phyloP scores from a whole-genome alignment of 2,797 vertebrate species.

The Silurus aristotelis region DNA sequence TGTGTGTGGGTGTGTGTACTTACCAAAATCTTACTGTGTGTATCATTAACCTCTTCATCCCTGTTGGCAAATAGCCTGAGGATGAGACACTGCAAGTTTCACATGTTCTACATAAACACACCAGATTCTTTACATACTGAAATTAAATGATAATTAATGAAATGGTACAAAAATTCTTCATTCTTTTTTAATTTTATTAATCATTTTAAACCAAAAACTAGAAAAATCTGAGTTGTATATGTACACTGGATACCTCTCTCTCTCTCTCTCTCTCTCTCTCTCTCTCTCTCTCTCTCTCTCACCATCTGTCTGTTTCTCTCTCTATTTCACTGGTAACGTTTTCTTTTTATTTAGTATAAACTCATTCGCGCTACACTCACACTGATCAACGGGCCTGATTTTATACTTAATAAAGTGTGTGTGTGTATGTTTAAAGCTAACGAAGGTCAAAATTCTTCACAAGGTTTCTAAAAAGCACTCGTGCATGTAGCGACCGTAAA shows the following conservation, averaged over 20 bases:
- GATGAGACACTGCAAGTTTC: not conserved
- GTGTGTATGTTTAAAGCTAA: not conserved
- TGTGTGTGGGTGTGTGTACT: conserved; percentile 2
- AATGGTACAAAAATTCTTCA: not conserved
- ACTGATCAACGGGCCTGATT: not conserved
- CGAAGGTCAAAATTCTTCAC: not conserved
- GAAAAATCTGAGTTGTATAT: not conserved
- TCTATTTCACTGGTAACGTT: not conserved
- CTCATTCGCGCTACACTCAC: not conserved
- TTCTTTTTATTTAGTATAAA: not conserved
- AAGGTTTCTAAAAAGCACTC: not conserved
- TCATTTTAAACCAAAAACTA: not conserved
- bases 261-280: not conserved
- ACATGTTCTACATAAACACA: conserved; percentile 3
- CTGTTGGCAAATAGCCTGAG: conserved; percentile 21
- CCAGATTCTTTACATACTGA: not conserved
- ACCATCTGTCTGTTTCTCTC: too few species aligned
- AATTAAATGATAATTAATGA: too few species aligned
- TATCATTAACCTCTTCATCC: conserved; percentile 33
- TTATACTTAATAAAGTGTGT: too few species aligned
- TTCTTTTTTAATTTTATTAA: not conserved
- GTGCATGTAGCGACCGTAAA: not conserved
- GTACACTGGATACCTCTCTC: not conserved
- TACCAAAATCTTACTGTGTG: conserved; percentile 15
- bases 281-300: not conserved